Percentiles rank a stretch among this genome's conserved stretches.
These are phyloP conservation scores for Perognathus longimembris DNA, from an alignment of 2,113 vertebrate genomes.

Conservation along the genomic window DNA sequence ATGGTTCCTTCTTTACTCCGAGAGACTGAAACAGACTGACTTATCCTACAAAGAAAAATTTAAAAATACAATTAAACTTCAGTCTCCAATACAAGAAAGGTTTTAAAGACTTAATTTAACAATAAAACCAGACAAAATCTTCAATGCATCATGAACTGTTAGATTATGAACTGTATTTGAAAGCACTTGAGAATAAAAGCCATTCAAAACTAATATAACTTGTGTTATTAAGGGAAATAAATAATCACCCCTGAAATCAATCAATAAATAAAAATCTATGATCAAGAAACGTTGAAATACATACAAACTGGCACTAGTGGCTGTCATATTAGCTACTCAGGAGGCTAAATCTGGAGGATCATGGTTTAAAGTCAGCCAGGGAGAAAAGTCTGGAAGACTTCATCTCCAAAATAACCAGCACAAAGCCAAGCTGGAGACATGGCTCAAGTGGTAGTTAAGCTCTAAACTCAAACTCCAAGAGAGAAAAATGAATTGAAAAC, in stretches of 20 bases:
- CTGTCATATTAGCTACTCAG: too few relatives aligned
- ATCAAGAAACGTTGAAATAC: conserved; percentile 40
- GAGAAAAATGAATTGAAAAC: not conserved
- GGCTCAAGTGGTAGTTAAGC: too few relatives aligned
- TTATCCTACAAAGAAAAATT: conserved; percentile 84
- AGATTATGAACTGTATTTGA: not conserved
- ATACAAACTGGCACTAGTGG: not conserved
- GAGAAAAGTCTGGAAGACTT: too few relatives aligned
- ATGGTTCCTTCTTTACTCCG: conserved; percentile 80
- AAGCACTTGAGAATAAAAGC: conserved; percentile 26
- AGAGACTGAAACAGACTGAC: conserved; percentile 81
- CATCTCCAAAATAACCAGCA: too few relatives aligned
- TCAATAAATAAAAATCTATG: conserved; percentile 6
- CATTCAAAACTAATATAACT: not conserved
- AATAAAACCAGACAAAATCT: conserved; percentile 44
- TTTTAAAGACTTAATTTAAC: conserved; percentile 45
- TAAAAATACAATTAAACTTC: conserved; percentile 38
- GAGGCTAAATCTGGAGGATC: too few relatives aligned
- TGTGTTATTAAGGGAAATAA: conserved; percentile 13
- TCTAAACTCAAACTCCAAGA: too few relatives aligned
- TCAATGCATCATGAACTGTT: conserved; percentile 23
- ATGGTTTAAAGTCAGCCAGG: too few relatives aligned
- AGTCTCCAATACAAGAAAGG: conserved; percentile 43
- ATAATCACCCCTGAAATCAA: conserved; percentile 22
- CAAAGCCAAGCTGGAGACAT: too few relatives aligned